These are phyloP conservation scores for Parnassius mnemosyne DNA, from an alignment of 2,888 invertebrate genomes.

Conservation along the genomic window DNA sequence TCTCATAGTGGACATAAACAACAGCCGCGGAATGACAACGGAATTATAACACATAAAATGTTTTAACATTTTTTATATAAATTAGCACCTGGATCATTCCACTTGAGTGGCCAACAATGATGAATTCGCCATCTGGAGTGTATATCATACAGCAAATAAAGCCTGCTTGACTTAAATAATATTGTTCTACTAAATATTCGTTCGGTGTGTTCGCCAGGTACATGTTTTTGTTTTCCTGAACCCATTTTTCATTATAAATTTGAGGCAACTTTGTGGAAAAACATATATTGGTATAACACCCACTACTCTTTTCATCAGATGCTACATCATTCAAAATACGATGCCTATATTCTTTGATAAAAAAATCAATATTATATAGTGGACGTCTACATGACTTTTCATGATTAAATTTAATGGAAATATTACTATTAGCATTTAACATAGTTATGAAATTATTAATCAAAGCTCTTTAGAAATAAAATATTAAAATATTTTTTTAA, in stretches of 20 bases:
- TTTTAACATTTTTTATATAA: neutral
- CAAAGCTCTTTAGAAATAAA: too few relatives aligned
- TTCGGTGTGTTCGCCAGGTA: slow-evolving; percentile 59
- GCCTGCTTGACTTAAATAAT: slow-evolving; percentile 55
- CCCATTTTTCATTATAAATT: slow-evolving; percentile 44
- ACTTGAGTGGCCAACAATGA: slow-evolving; percentile 73
- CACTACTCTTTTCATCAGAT: slow-evolving; percentile 38
- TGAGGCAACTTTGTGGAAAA: slow-evolving; percentile 50
- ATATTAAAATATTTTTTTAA: too few relatives aligned
- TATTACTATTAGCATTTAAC: slow-evolving; percentile 5
- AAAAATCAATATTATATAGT: slow-evolving; percentile 57
- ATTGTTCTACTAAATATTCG: slow-evolving; percentile 37
- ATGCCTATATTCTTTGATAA: slow-evolving; percentile 52
- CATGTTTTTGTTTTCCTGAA: slow-evolving; percentile 52
- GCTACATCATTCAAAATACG: slow-evolving; percentile 48
- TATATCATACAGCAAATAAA: slow-evolving; percentile 60
- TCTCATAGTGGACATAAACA: too few relatives aligned
- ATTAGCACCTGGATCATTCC: slow-evolving; percentile 76
- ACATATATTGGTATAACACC: slow-evolving; percentile 43
- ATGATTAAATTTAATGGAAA: slow-evolving; percentile 1
- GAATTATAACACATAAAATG: neutral
- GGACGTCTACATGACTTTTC: slow-evolving; percentile 26
- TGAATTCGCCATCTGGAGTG: slow-evolving; percentile 58
- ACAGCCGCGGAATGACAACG: slow-evolving; percentile 4
- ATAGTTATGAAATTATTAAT: neutral